Percentiles rank a stretch among this genome's conserved stretches.
Conservation (phyloP, 2,888 invertebrate species). For the Nyleta sp. region DNA sequence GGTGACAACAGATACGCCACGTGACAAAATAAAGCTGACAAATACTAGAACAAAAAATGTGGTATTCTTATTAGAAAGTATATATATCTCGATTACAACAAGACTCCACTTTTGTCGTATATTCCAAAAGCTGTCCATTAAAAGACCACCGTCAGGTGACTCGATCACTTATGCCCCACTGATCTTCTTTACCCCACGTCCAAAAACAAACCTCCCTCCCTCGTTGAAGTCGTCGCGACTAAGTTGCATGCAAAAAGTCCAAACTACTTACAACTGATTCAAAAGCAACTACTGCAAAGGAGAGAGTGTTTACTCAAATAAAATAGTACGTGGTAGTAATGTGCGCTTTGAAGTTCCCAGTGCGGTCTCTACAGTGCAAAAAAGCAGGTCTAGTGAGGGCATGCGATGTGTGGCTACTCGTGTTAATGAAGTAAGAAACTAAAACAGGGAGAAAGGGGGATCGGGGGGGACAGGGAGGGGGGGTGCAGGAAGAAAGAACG, state of each 20-base stretch:
- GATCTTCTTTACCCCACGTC: too few relatives aligned
- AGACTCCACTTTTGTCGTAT: too few relatives aligned
- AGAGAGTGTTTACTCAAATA: slow-evolving; percentile 35
- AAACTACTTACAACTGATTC: slow-evolving; percentile 64
- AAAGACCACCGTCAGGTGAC: too few relatives aligned
- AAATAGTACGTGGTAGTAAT: slow-evolving; percentile 36
- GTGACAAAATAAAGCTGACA: slow-evolving; percentile 56
- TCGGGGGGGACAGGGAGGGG: too few relatives aligned
- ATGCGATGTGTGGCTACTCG: slow-evolving; percentile 65
- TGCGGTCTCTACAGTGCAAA: slow-evolving; percentile 58
- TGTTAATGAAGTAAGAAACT: slow-evolving; percentile 58
- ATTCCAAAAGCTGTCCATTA: too few relatives aligned
- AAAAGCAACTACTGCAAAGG: slow-evolving; percentile 62
- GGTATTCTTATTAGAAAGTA: too few relatives aligned
- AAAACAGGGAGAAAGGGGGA: slow-evolving; percentile 38
- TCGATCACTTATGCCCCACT: too few relatives aligned
- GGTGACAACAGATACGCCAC: slow-evolving; percentile 52
- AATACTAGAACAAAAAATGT: too few relatives aligned
- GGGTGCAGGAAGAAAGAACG: slow-evolving; percentile 72
- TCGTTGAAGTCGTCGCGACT: too few relatives aligned
- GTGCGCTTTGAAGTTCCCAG: slow-evolving; percentile 48
- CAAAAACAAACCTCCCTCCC: too few relatives aligned
- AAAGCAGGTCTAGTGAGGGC: slow-evolving; percentile 58
- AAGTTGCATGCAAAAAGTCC: too few relatives aligned
- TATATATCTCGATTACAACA: too few relatives aligned